A percentile compares a stretch with the other conserved stretches of the same genome.
Evolutionary conservation across 2,113 vertebrate genomes (phyloP).

Genomic region (Phaethornis superciliosus): DNA sequence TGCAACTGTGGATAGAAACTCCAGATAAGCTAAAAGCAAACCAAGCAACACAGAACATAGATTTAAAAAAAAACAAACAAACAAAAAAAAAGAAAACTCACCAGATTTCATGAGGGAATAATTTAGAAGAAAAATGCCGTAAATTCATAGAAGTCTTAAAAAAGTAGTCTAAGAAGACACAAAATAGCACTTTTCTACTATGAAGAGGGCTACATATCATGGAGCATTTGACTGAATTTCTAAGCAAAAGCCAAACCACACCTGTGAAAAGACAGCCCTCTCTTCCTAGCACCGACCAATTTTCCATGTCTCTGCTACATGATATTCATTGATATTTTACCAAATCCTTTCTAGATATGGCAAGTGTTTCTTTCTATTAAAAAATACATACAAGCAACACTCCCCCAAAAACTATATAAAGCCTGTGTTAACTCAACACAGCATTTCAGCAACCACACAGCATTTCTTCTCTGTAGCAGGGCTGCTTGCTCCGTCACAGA

Average conservation of each 20-base stretch:
- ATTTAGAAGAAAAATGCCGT: neutral
- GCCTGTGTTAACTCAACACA: neutral
- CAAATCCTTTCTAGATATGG: neutral
- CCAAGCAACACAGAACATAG: accelerated
- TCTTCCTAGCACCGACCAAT: neutral
- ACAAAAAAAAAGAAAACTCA: neutral
- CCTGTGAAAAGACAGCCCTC: neutral
- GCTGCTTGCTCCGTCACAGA: neutral
- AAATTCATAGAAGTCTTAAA: neutral
- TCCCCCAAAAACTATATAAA: neutral
- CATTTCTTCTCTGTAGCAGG: accelerated
- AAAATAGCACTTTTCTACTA: neutral
- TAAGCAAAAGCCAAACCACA: neutral
- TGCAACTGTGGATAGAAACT: neutral
- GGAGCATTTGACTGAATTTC: neutral
- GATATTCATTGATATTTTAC: neutral
- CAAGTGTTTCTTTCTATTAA: neutral
- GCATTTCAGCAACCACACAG: neutral
- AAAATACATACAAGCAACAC: neutral
- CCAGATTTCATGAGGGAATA: neutral
- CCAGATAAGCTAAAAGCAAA: neutral
- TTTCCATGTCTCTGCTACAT: neutral
- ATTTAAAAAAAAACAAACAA: neutral
- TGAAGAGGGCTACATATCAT: neutral
- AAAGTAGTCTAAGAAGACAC: neutral